These are phyloP conservation scores for Phaethornis superciliosus DNA, from an alignment of 2,113 vertebrate genomes.

Conservation along the genomic window DNA sequence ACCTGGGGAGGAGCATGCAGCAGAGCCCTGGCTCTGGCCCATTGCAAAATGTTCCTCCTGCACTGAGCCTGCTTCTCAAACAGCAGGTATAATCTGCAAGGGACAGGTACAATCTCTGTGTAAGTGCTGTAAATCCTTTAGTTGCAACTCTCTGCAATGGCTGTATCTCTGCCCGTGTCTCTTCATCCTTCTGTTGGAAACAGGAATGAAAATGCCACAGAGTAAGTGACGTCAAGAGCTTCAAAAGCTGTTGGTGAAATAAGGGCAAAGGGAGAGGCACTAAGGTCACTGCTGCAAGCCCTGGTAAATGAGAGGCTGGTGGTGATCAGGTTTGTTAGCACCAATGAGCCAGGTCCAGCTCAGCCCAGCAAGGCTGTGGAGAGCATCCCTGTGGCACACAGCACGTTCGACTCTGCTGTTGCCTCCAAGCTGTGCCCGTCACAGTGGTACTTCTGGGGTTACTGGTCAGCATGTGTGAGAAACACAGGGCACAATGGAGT, in stretches of 20 bases:
- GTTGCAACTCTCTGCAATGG: background rate
- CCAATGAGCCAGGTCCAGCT: background rate
- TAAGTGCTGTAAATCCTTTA: background rate
- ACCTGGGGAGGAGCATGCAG: background rate
- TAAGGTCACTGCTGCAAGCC: background rate
- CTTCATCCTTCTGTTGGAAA: background rate
- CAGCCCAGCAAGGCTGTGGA: background rate
- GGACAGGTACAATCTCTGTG: background rate
- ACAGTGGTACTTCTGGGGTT: background rate
- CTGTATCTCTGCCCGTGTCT: background rate
- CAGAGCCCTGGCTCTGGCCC: background rate
- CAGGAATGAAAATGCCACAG: background rate
- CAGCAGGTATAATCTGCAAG: background rate
- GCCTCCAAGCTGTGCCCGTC: background rate
- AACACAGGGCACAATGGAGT: fast-evolving
- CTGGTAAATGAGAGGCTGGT: background rate
- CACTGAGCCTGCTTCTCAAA: background rate
- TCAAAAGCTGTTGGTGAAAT: background rate
- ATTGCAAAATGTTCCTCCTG: background rate
- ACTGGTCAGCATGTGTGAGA: background rate
- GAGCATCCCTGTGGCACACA: background rate
- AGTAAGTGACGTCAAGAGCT: background rate
- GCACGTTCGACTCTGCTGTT: fast-evolving
- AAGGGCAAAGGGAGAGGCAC: background rate
- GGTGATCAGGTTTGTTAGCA: background rate